Evolutionary conservation across 2,113 vertebrate species (phyloP), one percentile per base, ranked within the genome.

Genomic region (Lepus europaeus): DNA sequence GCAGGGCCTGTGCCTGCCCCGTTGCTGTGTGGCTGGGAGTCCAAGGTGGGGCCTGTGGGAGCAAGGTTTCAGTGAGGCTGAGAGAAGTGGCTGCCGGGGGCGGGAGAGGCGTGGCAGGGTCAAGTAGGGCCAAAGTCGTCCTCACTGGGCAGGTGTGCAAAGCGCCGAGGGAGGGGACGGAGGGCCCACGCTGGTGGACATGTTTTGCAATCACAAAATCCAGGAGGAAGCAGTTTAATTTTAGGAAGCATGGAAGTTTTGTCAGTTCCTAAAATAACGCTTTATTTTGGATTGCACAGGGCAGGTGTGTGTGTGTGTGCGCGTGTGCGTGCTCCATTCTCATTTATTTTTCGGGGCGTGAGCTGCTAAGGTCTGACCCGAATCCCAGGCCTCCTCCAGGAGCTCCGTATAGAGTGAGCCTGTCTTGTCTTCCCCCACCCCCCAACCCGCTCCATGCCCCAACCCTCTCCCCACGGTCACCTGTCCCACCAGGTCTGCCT

Each of bases 191-290:
- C 13, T 27, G n/a, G 87, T 12, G 13, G 74, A 64, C 31, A 0
- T 6, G 36, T 70, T 87, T 91, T 80, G 56, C 85, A 68, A 64
- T 27, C 64, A 89, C 90, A 90, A 80, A 39, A 80, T 69, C 17
- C 66, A 72, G 31, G 66, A 91, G 66, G 72, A 89, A 87, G 53
- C 45, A 76, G 77, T 73, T 80, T 89, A 90, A 78, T 90, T 95
- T 92, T 72, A 89, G 86, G 85, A 89, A 87, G 77, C 80, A 31
- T 89, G 93, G 76, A 76, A 81, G 84, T 84, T 36, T 59, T 85
- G 53, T 95, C 74, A 68, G 59, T 91, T 84, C 86, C 94, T 79
- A 81, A 90, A 95, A 72, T 95, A 96, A 78, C 53, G 16, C 59
- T 89, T 83, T 93, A 72, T 93, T 96, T 96, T 86, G 56, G 83